A percentile compares a stretch with the other conserved stretches of the same genome.
These are phyloP conservation scores for Anguilla megastoma DNA, from an alignment of 2,797 vertebrate species.

Conservation along the genomic window DNA sequence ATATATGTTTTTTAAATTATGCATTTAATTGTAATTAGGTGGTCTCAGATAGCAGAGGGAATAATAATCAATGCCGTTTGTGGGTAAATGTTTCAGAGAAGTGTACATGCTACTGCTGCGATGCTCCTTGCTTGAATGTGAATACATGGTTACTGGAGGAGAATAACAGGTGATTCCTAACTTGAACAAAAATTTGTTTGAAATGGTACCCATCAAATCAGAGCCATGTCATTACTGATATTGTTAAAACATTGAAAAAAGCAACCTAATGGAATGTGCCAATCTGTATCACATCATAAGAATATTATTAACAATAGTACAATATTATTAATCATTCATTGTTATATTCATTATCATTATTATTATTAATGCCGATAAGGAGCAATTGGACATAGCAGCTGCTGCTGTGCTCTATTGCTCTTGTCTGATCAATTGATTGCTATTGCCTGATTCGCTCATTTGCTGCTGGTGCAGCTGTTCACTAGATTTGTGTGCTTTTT, in stretches of 20 bases:
- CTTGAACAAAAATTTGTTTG: too few relatives aligned
- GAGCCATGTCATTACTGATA: too few relatives aligned
- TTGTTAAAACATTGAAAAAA: too few relatives aligned
- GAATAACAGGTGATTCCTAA: neutral
- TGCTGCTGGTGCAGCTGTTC: neutral
- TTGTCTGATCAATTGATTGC: neutral
- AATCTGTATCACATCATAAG: too few relatives aligned
- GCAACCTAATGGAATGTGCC: too few relatives aligned
- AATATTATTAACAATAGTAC: too few relatives aligned
- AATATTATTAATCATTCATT: too few relatives aligned
- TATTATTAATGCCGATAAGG: too few relatives aligned
- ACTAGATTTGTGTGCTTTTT: too few relatives aligned
- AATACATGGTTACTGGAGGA: neutral
- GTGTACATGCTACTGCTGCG: neutral
- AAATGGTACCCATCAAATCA: too few relatives aligned
- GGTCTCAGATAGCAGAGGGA: neutral
- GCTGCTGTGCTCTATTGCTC: slow-evolving; percentile 1
- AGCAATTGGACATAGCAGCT: neutral
- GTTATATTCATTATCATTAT: too few relatives aligned
- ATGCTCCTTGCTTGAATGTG: neutral
- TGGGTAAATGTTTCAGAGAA: neutral
- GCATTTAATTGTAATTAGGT: neutral
- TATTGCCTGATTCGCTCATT: neutral
- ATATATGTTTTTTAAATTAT: neutral
- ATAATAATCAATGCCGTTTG: neutral